Conservation (phyloP, 2,888 invertebrate species). For the Cheilosia pagana region DNA sequence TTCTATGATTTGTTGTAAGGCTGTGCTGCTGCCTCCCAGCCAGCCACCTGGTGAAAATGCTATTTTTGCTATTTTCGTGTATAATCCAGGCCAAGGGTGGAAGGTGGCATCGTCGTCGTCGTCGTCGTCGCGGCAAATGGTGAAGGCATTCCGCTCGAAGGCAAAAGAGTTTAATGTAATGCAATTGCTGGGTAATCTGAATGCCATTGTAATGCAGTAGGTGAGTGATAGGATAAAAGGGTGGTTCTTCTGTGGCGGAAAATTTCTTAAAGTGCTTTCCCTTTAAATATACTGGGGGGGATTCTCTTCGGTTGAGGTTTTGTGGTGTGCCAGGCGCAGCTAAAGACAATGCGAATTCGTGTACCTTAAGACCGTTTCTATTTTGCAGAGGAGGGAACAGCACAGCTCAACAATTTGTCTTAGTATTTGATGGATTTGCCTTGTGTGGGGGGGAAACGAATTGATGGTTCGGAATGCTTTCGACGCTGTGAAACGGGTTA, state of each 20-base stretch:
- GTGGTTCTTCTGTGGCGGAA: conserved; percentile 35
- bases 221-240: conserved; percentile 63
- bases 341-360: conserved; percentile 8
- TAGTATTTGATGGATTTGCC: conserved; percentile 12
- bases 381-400: not conserved
- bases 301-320: conserved; percentile 31
- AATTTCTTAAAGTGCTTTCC: conserved; percentile 30
- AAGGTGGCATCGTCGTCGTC: not conserved
- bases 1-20: conserved; percentile 65
- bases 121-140: not conserved
- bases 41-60: conserved; percentile 61
- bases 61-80: conserved; percentile 59
- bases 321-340: conserved; percentile 44
- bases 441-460: not conserved
- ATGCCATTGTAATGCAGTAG: conserved; percentile 70
- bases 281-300: conserved; percentile 1
- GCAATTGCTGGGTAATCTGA: conserved; percentile 71
- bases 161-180: conserved; percentile 72
- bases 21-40: conserved; percentile 27
- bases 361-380: conserved; percentile 4
- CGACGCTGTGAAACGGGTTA: not conserved
- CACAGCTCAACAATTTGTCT: conserved; percentile 18
- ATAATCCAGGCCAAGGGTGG: conserved; percentile 1
- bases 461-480: not conserved
- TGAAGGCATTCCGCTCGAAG: conserved; percentile 41